A percentile compares a stretch with the other conserved stretches of the same genome.
These are phyloP conservation scores for Polyommatus iphigenia DNA, from an alignment of 2,888 invertebrate species.

Conservation along the genomic window DNA sequence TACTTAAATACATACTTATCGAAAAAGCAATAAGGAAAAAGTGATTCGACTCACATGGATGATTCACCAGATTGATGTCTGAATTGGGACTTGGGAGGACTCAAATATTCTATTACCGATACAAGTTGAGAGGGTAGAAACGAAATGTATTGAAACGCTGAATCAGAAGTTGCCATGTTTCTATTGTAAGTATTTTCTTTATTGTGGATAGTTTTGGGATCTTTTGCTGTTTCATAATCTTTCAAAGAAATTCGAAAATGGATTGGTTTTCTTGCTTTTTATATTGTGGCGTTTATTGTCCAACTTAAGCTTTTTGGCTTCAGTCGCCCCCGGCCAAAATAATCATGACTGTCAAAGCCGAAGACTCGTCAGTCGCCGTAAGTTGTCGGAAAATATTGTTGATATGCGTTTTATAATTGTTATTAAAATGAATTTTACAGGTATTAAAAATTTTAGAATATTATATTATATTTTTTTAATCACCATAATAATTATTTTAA, in stretches of 20 bases:
- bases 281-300: no score
- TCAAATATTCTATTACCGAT: background rate
- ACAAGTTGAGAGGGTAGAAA: background rate
- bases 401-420: no score
- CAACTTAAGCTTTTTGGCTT: background rate
- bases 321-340: background rate
- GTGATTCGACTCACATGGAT: background rate
- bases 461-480: no score
- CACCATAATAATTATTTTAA: no score
- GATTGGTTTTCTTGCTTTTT: no score
- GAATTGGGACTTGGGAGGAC: slow-evolving; percentile 2
- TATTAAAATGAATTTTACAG: no score
- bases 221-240: background rate
- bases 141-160: background rate
- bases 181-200: background rate
- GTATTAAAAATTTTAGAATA: no score
- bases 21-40: background rate
- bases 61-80: background rate
- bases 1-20: background rate
- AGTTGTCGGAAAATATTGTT: no score
- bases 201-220: background rate
- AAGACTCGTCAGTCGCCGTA: no score
- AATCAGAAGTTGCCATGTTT: background rate
- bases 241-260: no score
- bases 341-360: no score